Conservation (phyloP, 2,797 vertebrate species). For the Lutra lutra region DNA sequence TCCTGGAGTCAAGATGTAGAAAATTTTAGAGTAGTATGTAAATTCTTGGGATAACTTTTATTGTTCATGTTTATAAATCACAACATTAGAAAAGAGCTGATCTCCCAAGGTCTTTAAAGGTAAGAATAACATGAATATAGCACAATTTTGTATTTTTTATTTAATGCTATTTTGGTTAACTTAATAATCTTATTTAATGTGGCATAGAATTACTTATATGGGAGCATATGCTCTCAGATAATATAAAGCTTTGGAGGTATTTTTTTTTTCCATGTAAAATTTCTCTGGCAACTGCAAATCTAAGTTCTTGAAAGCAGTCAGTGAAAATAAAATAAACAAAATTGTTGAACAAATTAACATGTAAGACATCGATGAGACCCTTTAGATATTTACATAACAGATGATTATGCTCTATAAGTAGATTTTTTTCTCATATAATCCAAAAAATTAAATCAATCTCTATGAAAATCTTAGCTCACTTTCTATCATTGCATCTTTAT, state of each 20-base stretch:
- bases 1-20: not conserved
- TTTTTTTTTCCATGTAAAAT: not conserved
- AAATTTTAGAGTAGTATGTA: not conserved
- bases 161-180: not conserved
- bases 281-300: not conserved
- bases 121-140: not conserved
- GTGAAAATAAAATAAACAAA: conserved; percentile 16
- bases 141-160: not conserved
- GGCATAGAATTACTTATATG: not conserved
- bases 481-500: not conserved
- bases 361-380: not conserved
- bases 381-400: not conserved
- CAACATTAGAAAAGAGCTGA: not conserved
- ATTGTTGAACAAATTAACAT: not conserved
- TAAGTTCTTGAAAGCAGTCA: not conserved
- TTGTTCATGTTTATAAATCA: not conserved
- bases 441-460: not conserved
- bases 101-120: not conserved
- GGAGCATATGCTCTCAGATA: not conserved
- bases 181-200: not conserved
- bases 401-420: not conserved
- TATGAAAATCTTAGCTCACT: not conserved
- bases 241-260: not conserved
- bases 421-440: not conserved
- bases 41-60: not conserved